Evolutionary conservation across 2,888 invertebrate species (phyloP), one percentile per base, ranked within the genome.

Genomic region (Dicyrtoma fusca): DNA sequence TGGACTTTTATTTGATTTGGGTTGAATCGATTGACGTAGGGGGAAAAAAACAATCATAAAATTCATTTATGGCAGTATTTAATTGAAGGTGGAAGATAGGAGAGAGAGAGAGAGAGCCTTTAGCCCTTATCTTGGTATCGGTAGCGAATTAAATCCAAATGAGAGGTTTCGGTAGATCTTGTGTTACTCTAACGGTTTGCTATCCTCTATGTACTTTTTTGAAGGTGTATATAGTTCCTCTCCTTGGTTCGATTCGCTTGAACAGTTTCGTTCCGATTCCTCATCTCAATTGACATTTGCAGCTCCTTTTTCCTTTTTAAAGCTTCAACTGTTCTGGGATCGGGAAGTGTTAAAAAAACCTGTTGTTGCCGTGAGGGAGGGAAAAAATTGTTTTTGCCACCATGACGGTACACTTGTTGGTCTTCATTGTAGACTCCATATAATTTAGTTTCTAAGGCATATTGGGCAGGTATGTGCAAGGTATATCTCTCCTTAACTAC

Each of bases 241-340:
- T 55, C 11, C 57, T 57, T 65, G 51, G 6, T 65, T 53, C 17
- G 53, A 55, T 68, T 68, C 44, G 44, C 66, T 68, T 55, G 34
- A 51, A 68, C 51, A 68, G 55, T 55, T 68, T 68, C 55, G 42
- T 68, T 55, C 55, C 66, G 42, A 53, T 51, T 66, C 51, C 42
- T 42, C 26, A 17, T 17, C 19, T 53, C 53, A 17, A 47, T 63
- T 63, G 47, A 57, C 49, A 45, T 25, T 23, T 45, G 21, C 25
- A 3, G 26, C 21, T 21, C 21, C 49, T 10, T 19, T 53, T 25
- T 49, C 21, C 42, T 17, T 66, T 11, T 44, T 62, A 62, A 34
- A 34, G 8, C 34, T 34, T 34, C 34, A n/a, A n/a, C 34, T 34
- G n/a, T n/a, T n/a, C n/a, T n/a, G 10, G 14, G 14, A 13, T 53